Evolutionary conservation across 2,113 vertebrate species (phyloP), one percentile per base, ranked within the genome.

Genomic region (Rhinolophus ferrumequinum): DNA sequence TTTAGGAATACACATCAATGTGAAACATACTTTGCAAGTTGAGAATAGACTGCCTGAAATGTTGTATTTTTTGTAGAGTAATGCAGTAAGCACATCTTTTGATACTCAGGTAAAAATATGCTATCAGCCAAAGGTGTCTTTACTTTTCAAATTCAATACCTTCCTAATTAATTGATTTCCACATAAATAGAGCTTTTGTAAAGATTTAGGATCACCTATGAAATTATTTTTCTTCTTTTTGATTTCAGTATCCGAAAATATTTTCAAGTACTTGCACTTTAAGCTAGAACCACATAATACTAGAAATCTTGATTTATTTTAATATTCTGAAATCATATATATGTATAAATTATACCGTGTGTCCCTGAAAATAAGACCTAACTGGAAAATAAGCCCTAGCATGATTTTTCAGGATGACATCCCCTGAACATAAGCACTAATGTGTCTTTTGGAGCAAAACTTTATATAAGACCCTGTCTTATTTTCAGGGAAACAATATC

Each of bases 1-100:
- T 56, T 73, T 88, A 30, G 6, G 19, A 94, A 58, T 88, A 56
- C 0, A n/a, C 3, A 35, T 67, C 58, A 73, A 8, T 92, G n/a
- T 66, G 44, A 95, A 81, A 88, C 80, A 81, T 80, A 7, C 13
- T 92, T 96, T 67, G 1, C 28, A 91, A 83, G 2, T 83, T 96
- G 81, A 72, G 56, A 94, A 92, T 66, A 70, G 11, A 8, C 9
- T 47, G 35, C 69, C 24, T 54, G 35, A 73, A 84, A 81, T 2
- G 8, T 75, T 86, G 50, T 73, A 10, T 28, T 38, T 72, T 67
- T 84, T n/a, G 15, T 54, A 38, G 44, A 54, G 5, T 47, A 69
- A 75, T 26, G 5, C 52, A 73, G n/a, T 3, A 93, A 52, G 41
- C 4, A 81, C 5, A 69, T 33, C 10, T 85, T 96, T 83, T 85